Percentiles rank a stretch among this genome's conserved stretches.
phyloP scores from a whole-genome alignment of 2,888 invertebrate species.

The Abrostola tripartita region DNA sequence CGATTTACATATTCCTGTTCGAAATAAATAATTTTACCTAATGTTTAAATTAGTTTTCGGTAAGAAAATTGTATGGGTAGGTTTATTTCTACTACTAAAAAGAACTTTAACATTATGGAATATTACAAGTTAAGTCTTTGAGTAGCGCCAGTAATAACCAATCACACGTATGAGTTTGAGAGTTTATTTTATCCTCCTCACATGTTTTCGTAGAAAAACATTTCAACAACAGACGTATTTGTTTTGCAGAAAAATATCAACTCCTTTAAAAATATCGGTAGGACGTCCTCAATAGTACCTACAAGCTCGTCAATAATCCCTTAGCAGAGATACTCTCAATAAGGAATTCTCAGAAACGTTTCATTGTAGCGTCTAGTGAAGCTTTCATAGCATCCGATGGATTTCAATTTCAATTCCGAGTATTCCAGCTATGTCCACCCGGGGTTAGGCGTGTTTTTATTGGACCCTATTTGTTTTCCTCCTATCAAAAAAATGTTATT shows the following conservation, averaged over 20 bases:
- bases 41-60: no score
- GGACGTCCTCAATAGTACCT: neutral
- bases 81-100: no score
- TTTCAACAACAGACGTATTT: neutral
- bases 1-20: no score
- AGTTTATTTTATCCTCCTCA: no score
- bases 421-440: conserved; percentile 5
- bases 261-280: conserved; percentile 6
- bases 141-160: no score
- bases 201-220: no score
- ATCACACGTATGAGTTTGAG: no score
- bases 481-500: conserved; percentile 20
- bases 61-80: no score
- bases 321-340: conserved; percentile 11
- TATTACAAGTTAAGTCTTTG: no score
- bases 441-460: conserved; percentile 12
- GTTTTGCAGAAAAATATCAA: neutral
- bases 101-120: no score
- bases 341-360: conserved; percentile 14
- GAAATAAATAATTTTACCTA: no score
- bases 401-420: conserved; percentile 32
- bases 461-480: conserved; percentile 19
- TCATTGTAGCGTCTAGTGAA: conserved; percentile 15
- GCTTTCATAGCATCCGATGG: conserved; percentile 12
- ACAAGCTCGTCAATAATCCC: conserved; percentile 4